phyloP scores from a whole-genome alignment of 2,888 invertebrate genomes.

The Hyppa rectilinea region DNA sequence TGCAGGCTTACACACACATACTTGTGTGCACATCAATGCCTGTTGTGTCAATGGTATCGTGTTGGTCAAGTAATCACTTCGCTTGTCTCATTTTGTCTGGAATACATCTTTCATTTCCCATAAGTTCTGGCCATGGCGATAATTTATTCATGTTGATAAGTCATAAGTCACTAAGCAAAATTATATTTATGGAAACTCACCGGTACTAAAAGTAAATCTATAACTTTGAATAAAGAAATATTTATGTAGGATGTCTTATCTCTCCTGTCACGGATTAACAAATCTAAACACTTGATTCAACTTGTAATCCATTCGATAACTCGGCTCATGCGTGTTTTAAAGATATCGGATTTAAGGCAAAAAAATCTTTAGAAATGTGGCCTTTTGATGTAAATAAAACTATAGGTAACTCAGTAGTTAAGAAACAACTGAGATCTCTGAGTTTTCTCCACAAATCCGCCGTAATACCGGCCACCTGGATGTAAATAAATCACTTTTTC shows the following conservation, averaged over 20 bases:
- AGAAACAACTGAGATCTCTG: neutral
- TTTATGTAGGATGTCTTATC: slow-evolving; percentile 8
- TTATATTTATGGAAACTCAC: neutral
- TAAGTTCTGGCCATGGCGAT: neutral
- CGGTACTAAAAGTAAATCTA: neutral
- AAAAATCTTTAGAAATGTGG: neutral
- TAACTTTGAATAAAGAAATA: neutral
- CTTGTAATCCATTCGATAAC: slow-evolving; percentile 33
- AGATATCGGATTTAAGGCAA: slow-evolving; percentile 1
- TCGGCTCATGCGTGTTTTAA: slow-evolving; percentile 5
- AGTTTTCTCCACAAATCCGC: neutral
- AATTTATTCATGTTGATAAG: too few relatives aligned
- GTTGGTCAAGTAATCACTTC: neutral
- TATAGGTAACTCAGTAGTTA: neutral
- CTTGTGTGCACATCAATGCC: slow-evolving; percentile 10
- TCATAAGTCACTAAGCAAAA: neutral
- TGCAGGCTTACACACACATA: slow-evolving; percentile 46
- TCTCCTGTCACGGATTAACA: slow-evolving; percentile 5
- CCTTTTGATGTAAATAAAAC: neutral
- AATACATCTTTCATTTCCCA: neutral
- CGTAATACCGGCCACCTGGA: slow-evolving; percentile 9
- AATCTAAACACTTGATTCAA: slow-evolving; percentile 23
- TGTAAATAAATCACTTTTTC: slow-evolving; percentile 52
- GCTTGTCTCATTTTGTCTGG: neutral
- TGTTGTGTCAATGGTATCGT: slow-evolving; percentile 15